Evolutionary conservation across 2,797 vertebrate genomes (phyloP).

Genomic region (Hemibagrus guttatus): DNA sequence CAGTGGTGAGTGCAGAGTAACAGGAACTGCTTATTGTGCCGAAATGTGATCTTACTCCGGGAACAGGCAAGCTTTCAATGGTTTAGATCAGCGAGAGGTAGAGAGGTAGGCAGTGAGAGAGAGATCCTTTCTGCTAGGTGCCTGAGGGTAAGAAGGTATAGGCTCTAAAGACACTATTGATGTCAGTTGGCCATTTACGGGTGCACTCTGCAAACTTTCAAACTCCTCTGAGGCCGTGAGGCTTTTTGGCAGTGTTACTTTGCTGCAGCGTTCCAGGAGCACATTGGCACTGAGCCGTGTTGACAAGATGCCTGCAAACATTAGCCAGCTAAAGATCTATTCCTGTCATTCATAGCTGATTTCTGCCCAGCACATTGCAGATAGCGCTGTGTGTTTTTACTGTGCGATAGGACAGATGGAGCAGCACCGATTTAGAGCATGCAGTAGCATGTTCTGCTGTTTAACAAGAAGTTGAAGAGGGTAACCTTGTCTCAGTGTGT

Average conservation of each 20-base stretch:
- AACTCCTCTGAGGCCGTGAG: neutral
- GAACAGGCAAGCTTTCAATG: slow-evolving; percentile 66
- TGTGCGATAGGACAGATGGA: neutral
- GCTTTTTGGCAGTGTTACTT: slow-evolving; percentile 1
- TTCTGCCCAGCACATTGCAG: neutral
- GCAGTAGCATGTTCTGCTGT: neutral
- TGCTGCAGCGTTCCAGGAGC: neutral
- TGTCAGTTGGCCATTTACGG: slow-evolving; percentile 37
- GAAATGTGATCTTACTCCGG: slow-evolving; percentile 67
- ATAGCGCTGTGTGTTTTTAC: neutral
- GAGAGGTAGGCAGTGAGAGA: slow-evolving; percentile 29
- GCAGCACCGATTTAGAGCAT: neutral
- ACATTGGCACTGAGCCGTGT: neutral
- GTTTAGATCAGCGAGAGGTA: slow-evolving; percentile 55
- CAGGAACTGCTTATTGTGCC: slow-evolving; percentile 69
- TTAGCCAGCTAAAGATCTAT: slow-evolving; percentile 17
- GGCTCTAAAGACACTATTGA: slow-evolving; percentile 36
- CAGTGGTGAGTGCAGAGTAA: slow-evolving; percentile 67
- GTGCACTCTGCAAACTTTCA: slow-evolving; percentile 22
- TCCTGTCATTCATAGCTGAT: slow-evolving; percentile 25
- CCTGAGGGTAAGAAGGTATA: slow-evolving; percentile 59
- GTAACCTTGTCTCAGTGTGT: slow-evolving; percentile 33
- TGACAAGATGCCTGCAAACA: slow-evolving; percentile 5
- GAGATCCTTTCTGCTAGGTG: slow-evolving; percentile 65
- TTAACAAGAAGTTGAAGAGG: slow-evolving; percentile 24